Conservation (phyloP, 1,140 invertebrate genomes). For the fruit fly (Drosophila melanogaster) region Release_6_plus_ISO1_MT NT_033777.3:28773501-28774000, state of each 20-base stretch:
- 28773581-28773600: conserved; percentile 61
- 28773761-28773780: conserved; percentile 29
- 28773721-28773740: conserved; percentile 36
- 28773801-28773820: conserved; percentile 71
- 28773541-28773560: conserved; percentile 82
- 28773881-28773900: conserved; percentile 54
- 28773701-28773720: conserved; percentile 42
- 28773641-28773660: conserved; percentile 51
- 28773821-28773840: conserved; percentile 71
- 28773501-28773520: conserved; percentile 28
- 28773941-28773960: conserved; percentile 82
- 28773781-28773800: conserved; percentile 59
- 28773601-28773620: conserved; percentile 80
- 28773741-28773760: conserved; percentile 29
- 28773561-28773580: conserved; percentile 71
- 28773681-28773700: background rate
- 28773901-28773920: conserved; percentile 52
- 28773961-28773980: conserved; percentile 71
- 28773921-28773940: conserved; percentile 81
- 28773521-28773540: conserved; percentile 67
- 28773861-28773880: conserved; percentile 27
- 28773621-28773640: conserved; percentile 76
- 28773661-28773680: conserved; percentile 44
- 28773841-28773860: conserved; percentile 42
- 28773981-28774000: background rate